Percentiles rank a stretch among this genome's conserved stretches.
Conservation (phyloP, 2,888 invertebrate genomes). For the Linnaemya tessellans region DNA sequence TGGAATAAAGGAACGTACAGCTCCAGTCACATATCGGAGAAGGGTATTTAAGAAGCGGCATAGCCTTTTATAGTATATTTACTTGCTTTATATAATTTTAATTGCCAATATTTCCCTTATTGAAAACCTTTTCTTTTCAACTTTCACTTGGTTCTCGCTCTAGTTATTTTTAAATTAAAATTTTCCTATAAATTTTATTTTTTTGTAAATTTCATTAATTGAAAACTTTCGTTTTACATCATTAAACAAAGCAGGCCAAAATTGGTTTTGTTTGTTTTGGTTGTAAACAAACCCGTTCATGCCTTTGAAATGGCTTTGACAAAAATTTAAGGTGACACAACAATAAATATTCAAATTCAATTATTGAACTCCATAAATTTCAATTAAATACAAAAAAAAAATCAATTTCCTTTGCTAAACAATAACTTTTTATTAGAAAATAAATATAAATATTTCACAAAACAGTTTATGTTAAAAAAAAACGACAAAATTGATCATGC, state of each 20-base stretch:
- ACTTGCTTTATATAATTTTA: neutral
- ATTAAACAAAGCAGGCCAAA: constrained; percentile 31
- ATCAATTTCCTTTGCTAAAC: constrained; percentile 51
- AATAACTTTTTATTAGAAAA: constrained; percentile 10
- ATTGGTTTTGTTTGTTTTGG: neutral
- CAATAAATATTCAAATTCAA: constrained; percentile 61
- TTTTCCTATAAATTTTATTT: neutral
- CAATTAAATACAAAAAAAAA: constrained; percentile 38
- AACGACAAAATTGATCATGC: constrained; percentile 53
- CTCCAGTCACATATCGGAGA: no score
- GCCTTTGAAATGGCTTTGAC: neutral
- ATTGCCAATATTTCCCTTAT: neutral
- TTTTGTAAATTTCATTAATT: neutral
- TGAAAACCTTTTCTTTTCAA: neutral
- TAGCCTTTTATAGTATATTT: no score
- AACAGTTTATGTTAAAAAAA: constrained; percentile 15
- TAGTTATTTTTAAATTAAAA: neutral
- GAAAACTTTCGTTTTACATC: constrained; percentile 23
- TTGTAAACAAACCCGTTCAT: neutral
- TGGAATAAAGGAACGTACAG: no score
- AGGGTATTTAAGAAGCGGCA: no score
- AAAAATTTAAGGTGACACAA: constrained; percentile 26
- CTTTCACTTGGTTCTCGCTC: constrained; percentile 7
- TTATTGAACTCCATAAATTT: constrained; percentile 63
- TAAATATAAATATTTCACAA: constrained; percentile 9